A percentile compares a stretch with the other conserved stretches of the same genome.
phyloP scores from a whole-genome alignment of 1,140 invertebrate genomes.

The Drosophila mauritiana region DNA sequence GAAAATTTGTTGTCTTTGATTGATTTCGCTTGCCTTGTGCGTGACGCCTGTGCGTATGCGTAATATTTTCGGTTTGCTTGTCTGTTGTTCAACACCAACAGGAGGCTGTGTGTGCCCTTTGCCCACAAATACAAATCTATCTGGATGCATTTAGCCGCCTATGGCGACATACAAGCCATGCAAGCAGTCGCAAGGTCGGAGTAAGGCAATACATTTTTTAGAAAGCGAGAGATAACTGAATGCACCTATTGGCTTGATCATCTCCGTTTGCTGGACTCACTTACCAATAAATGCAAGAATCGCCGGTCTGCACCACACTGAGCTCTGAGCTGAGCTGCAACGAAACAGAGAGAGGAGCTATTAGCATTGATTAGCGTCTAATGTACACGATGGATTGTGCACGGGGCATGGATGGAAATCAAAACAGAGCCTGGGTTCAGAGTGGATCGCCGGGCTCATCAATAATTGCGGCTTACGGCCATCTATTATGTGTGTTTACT shows the following conservation, averaged over 20 bases:
- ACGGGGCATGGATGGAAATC: constrained; percentile 3
- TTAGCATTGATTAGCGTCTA: constrained; percentile 59
- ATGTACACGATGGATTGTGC: constrained; percentile 28
- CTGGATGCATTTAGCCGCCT: too few relatives aligned
- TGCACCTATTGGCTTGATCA: too few relatives aligned
- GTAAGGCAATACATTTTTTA: too few relatives aligned
- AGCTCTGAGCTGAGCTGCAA: constrained; percentile 29
- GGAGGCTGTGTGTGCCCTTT: constrained; percentile 44
- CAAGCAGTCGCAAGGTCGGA: too few relatives aligned
- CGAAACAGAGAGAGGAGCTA: constrained; percentile 19
- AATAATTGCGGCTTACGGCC: constrained; percentile 78
- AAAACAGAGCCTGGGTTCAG: constrained; percentile 23
- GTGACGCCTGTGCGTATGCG: constrained; percentile 44
- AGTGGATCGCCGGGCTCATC: constrained; percentile 47
- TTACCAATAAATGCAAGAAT: constrained; percentile 70
- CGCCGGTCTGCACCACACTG: constrained; percentile 28
- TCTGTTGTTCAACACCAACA: not conserved
- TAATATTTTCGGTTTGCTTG: constrained; percentile 20
- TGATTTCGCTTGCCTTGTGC: constrained; percentile 66
- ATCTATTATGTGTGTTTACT: constrained; percentile 77
- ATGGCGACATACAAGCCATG: too few relatives aligned
- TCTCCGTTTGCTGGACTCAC: constrained; percentile 12
- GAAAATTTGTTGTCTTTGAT: constrained; percentile 69
- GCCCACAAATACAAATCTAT: too few relatives aligned
- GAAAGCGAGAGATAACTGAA: too few relatives aligned